These are phyloP conservation scores for Neogobius melanostomus DNA, from an alignment of 2,113 vertebrate genomes.

Conservation along the genomic window DNA sequence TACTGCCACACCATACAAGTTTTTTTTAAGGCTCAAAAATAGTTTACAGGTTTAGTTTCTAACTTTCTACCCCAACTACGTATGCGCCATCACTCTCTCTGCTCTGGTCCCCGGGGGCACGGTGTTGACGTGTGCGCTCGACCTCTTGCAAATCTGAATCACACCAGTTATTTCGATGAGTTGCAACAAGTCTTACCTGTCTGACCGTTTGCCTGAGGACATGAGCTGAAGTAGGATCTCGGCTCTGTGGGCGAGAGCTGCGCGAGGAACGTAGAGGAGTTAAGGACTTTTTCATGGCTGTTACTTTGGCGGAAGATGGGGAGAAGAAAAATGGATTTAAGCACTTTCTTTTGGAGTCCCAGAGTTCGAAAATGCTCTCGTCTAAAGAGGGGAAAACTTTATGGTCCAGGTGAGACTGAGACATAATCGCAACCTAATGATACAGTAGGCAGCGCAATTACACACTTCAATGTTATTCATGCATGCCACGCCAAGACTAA, in stretches of 20 bases:
- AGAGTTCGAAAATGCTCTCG: not conserved
- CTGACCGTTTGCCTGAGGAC: conserved; percentile 5
- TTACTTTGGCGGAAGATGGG: not conserved
- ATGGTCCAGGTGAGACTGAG: conserved; percentile 72
- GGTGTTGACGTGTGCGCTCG: not conserved
- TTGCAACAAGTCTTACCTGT: conserved; percentile 53
- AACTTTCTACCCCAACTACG: too few species aligned
- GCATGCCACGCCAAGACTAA: too few species aligned
- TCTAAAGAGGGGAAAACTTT: conserved; percentile 15
- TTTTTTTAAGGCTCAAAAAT: too few species aligned
- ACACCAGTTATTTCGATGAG: not conserved
- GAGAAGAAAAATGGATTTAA: not conserved
- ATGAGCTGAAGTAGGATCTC: not conserved
- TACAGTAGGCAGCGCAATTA: not conserved
- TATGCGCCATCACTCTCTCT: too few species aligned
- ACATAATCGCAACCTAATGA: not conserved
- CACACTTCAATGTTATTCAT: too few species aligned
- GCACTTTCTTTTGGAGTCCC: not conserved
- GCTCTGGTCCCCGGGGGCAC: too few species aligned
- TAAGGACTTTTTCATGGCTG: conserved; percentile 43
- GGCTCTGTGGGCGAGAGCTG: not conserved
- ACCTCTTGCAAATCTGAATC: not conserved
- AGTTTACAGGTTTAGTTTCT: too few species aligned
- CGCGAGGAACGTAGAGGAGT: not conserved
- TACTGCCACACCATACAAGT: too few species aligned